phyloP scores from a whole-genome alignment of 2,888 invertebrate genomes.

The Limnephilus marmoratus region DNA sequence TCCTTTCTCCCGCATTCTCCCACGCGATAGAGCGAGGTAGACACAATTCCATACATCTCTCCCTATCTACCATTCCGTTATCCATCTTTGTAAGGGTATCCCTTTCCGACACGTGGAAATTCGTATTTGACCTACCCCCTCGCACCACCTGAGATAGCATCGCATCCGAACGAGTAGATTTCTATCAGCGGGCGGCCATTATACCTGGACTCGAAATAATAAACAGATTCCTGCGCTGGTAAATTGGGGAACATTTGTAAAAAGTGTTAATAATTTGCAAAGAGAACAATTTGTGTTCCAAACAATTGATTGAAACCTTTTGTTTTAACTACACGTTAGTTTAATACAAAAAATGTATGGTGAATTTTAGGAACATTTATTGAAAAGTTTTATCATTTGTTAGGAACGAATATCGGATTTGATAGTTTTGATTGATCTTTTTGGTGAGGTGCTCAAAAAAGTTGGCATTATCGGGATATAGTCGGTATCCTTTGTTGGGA shows the following conservation, averaged over 20 bases:
- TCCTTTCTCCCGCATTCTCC: background rate
- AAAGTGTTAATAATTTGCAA: background rate
- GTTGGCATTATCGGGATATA: background rate
- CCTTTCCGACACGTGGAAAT: background rate
- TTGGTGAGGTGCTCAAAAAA: background rate
- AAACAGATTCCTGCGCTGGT: background rate
- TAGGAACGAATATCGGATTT: background rate
- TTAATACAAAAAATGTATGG: background rate
- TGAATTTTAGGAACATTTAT: background rate
- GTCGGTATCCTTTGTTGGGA: background rate
- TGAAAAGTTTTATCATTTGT: background rate
- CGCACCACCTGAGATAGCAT: constrained; percentile 36
- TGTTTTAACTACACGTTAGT: background rate
- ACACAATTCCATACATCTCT: constrained; percentile 7
- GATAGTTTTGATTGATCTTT: background rate
- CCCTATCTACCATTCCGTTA: constrained; percentile 29
- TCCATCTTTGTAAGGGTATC: constrained; percentile 32
- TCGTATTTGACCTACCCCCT: background rate
- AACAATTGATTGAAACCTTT: background rate
- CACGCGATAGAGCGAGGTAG: background rate
- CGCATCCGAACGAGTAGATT: constrained; percentile 39
- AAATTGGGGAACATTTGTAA: background rate
- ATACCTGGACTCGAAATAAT: constrained; percentile 27
- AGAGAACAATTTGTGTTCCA: background rate
- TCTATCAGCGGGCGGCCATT: constrained; percentile 46